phyloP scores from a whole-genome alignment of 2,113 vertebrate species.

The Peromyscus leucopus region DNA sequence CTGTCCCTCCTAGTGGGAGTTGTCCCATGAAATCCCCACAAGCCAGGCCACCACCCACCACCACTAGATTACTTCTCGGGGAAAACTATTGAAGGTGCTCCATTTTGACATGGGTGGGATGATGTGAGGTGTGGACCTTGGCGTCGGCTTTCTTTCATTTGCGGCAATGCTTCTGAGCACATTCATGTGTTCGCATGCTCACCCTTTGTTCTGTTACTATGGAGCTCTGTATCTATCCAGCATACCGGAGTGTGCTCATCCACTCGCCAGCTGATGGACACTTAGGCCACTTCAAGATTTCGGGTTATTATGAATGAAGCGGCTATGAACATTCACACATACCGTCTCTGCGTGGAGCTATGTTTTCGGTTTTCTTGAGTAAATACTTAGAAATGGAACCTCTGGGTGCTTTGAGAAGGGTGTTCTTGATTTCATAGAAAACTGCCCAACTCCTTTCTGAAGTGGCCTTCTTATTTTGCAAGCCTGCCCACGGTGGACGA shows the following conservation, averaged over 20 bases:
- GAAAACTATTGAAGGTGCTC: background rate
- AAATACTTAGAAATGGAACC: background rate
- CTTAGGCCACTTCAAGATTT: background rate
- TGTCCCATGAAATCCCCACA: background rate
- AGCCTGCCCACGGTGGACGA: too few relatives aligned
- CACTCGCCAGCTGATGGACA: background rate
- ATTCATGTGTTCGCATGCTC: background rate
- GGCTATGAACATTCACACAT: background rate
- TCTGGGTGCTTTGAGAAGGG: background rate
- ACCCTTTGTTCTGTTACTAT: background rate
- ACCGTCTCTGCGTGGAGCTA: background rate
- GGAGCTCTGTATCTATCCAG: background rate
- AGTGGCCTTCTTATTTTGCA: background rate
- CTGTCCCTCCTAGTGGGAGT: background rate
- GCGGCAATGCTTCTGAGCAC: background rate
- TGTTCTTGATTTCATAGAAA: background rate
- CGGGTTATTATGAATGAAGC: background rate
- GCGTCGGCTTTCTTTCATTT: background rate
- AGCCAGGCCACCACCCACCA: background rate
- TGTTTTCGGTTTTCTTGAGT: constrained; percentile 1
- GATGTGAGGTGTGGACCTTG: too few relatives aligned
- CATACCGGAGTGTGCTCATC: background rate
- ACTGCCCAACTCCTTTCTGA: background rate
- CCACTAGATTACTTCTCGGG: background rate
- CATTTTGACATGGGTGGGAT: background rate